phyloP scores from a whole-genome alignment of 2,113 vertebrate genomes.

The Tretioscincus oriximinensis region DNA sequence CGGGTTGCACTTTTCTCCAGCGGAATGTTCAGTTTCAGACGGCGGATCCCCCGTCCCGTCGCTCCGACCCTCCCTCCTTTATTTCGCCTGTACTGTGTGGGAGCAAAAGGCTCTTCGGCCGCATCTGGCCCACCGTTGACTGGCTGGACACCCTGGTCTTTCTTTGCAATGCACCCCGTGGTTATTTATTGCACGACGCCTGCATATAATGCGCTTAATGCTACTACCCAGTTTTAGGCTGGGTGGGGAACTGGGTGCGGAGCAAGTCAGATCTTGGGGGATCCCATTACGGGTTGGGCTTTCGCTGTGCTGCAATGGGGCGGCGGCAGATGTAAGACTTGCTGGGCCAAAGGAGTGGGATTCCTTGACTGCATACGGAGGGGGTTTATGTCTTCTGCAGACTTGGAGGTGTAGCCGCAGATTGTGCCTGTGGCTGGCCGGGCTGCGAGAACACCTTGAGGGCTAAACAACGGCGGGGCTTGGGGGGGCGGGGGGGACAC shows the following conservation, averaged over 20 bases:
- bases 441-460: too few species aligned
- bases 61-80: not conserved
- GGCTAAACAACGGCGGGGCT: not conserved
- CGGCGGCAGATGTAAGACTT: slow-evolving; percentile 13
- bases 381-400: not conserved
- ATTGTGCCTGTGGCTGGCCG: slow-evolving; percentile 3
- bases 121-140: not conserved
- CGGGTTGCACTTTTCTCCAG: not conserved
- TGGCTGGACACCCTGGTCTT: not conserved
- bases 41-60: too few species aligned
- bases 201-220: not conserved
- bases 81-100: not conserved
- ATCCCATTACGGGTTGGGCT: not conserved
- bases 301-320: not conserved
- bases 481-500: not conserved
- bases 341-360: slow-evolving; percentile 22
- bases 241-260: not conserved
- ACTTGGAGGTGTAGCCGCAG: slow-evolving; percentile 35
- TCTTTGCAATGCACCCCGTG: not conserved
- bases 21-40: not conserved
- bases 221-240: too few species aligned
- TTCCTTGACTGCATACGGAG: slow-evolving; percentile 31
- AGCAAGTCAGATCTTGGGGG: not conserved
- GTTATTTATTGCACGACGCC: not conserved
- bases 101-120: not conserved